Base-by-base conservation (phyloP, 2,113 vertebrate species). In the Cichladusa arquata region DNA sequence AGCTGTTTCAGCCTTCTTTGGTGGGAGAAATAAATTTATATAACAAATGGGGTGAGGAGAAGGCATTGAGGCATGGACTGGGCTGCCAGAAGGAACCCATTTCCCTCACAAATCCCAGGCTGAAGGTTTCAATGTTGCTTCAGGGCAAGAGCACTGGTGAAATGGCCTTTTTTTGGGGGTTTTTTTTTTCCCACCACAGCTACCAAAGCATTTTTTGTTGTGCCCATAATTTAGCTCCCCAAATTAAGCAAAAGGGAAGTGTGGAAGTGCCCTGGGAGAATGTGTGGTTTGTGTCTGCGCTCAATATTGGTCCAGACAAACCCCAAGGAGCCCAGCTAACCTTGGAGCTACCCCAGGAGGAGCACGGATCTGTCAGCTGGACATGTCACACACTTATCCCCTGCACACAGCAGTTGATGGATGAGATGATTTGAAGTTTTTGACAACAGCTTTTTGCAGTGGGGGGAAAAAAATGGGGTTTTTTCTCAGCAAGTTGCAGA, bases 401-500 rank as follows among this genome's bases (percentile, higher is more conserved):
- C 34, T 42, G 33, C 9, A 2, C 29, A 3, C 8, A 1, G 60
- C 11, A 1, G 36, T 62, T 97, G 97, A 97, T 95, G 91, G 96
- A 97, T 97, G 93, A 96, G 95, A 72, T 31, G 93, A 76, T 95
- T 85, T 83, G 80, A 92, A 69, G 85, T 29, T 97, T 96, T 90
- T 95, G 96, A 94, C 97, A 96, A 19, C 51, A 44, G 89, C 73
- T 93, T 95, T 96, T 96, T 95, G 94, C 81, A 45, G 87, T 53
- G 86, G 61, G 48, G 56, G 23, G 0, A 5, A 28, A 61, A 84
- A 90, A 90, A 72, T 45, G 61, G 16, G 3, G 8, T 38, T 1
- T 91, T 80, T 38, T 1, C 88, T 80, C 91, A 81, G 92, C 58
- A 84, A 93, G 94, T 95, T 95, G 81, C 73, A 96, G 96, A 97